A percentile compares a stretch with the other conserved stretches of the same genome.
Evolutionary conservation across 2,797 vertebrate genomes (phyloP).

Genomic region (Cyprinodon diabolis): DNA sequence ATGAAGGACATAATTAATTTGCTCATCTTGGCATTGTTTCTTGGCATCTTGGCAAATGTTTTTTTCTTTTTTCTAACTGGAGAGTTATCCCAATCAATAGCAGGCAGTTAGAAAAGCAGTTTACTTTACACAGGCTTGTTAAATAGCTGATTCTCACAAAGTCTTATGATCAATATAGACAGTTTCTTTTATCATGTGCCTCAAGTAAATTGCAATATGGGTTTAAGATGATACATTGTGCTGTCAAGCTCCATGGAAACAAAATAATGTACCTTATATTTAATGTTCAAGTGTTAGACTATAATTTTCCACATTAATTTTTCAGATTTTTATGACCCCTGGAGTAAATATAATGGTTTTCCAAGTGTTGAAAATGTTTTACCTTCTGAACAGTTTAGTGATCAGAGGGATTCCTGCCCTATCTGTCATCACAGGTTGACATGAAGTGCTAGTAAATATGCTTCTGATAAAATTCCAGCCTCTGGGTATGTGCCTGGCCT

Average conservation of each 20-base stretch:
- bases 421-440: slow-evolving; percentile 76
- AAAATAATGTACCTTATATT: neutral
- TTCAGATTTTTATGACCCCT: slow-evolving; percentile 26
- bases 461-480: slow-evolving; percentile 80
- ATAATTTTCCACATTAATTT: slow-evolving; percentile 1
- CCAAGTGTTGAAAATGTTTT: slow-evolving; percentile 32
- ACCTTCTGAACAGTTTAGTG: slow-evolving; percentile 66
- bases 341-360: slow-evolving; percentile 53
- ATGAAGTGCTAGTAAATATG: slow-evolving; percentile 79
- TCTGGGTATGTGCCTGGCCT: slow-evolving; percentile 78
- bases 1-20: no score
- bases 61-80: neutral
- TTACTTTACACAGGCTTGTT: neutral
- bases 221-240: neutral
- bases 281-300: neutral
- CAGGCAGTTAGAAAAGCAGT: neutral
- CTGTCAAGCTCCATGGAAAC: neutral
- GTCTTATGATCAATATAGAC: slow-evolving; percentile 27
- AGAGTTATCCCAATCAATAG: neutral
- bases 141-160: slow-evolving; percentile 2
- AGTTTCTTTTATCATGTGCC: slow-evolving; percentile 7
- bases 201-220: neutral
- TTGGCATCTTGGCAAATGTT: no score
- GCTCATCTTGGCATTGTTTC: no score
- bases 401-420: slow-evolving; percentile 79